Conservation (phyloP, 2,113 vertebrate genomes). For the Carlito syrichta region DNA sequence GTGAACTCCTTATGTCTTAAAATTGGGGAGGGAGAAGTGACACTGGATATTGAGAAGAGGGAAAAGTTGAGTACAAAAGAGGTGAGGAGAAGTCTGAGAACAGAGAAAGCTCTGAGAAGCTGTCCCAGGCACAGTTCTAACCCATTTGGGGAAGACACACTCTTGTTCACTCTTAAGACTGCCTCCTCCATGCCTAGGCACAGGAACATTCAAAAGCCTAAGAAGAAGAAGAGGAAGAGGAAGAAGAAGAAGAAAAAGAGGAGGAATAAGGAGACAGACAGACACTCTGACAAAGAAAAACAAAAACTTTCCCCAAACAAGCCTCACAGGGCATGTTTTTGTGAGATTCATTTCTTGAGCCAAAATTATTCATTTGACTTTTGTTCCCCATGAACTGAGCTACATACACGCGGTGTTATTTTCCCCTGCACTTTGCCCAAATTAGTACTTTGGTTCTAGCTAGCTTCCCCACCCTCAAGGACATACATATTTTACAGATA, state of each 20-base stretch:
- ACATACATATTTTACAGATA: background rate
- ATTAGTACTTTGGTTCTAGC: background rate
- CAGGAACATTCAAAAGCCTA: background rate
- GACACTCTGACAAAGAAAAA: background rate
- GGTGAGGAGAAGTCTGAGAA: background rate
- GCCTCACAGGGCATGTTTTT: rapidly evolving
- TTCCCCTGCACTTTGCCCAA: background rate
- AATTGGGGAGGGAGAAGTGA: background rate
- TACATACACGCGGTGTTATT: background rate
- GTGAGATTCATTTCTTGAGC: background rate
- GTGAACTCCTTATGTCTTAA: background rate
- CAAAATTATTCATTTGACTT: background rate
- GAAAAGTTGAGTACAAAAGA: background rate
- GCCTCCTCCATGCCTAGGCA: background rate
- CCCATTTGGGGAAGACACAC: background rate
- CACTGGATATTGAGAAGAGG: background rate
- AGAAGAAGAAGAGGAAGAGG: background rate
- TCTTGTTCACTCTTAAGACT: background rate
- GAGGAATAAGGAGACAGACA: background rate
- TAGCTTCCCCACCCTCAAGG: background rate
- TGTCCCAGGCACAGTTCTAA: background rate
- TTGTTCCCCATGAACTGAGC: background rate
- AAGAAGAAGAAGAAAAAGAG: background rate
- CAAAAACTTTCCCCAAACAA: background rate
- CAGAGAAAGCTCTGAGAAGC: background rate